Base-by-base conservation (phyloP, 2,797 vertebrate genomes). In the Emydoidea blandingii region DNA sequence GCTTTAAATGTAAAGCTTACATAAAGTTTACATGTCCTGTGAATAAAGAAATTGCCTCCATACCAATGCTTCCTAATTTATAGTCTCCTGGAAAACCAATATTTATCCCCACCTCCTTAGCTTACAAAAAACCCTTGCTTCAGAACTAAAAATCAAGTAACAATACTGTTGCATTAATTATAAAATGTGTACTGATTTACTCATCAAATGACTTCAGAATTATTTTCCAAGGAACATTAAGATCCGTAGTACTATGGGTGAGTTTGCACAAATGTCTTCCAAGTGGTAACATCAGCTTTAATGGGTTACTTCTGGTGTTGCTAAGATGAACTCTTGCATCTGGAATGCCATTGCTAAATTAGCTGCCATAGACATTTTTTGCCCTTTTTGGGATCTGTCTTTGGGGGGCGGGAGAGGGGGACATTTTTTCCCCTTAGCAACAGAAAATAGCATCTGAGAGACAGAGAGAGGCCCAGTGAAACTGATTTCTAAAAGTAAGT, bases 401-500 rank as follows among this genome's bases (percentile, higher is more conserved):
- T 83, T 57, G 49, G 90, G 59, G 54, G 37, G 6, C 7, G 27
- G 1, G 53, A 23, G 53, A 9, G 5, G 4, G 21, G 21, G 53
- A 4, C 21, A 9, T 0, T 37, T 83, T 91, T 81, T 27, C 78
- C 37, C 65, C 19, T 12, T 54, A 91, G 92, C 83, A 94, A 47
- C 19, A n/a, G 83, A 81, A 74, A 91, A 56, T 80, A 89, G 62
- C 91, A 54, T 94, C 52, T 56, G 78, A 37, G 79, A 91, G 86
- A 83, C 79, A 90, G 86, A 83, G 57, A 86, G 76, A 85, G 47
- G n/a, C 89, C 59, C 84, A n/a, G 82, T 93, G 78, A 86, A 87
- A 81, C 6, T 81, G 82, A 94, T 90, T 85, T 92, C 62, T 83
- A 62, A 93, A 82, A 91, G 78, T 92, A 90, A 96, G 86, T 88